Evolutionary conservation across 2,797 vertebrate genomes (phyloP).

Genomic region (Eupleurogrammus muticus): DNA sequence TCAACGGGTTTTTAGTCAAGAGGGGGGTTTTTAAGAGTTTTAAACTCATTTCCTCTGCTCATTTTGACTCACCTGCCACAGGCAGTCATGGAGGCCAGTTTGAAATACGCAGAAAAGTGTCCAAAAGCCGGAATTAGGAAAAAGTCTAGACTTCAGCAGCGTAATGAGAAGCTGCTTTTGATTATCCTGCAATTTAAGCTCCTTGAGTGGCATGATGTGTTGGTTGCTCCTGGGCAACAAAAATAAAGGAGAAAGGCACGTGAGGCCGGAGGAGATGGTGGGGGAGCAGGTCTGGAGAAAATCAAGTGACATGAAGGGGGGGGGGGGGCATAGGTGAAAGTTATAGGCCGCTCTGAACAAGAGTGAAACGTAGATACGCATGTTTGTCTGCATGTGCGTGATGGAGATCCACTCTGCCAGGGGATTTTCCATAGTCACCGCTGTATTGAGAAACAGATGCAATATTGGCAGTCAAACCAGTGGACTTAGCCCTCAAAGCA

Average conservation of each 20-base stretch:
- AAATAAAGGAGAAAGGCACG: conserved; percentile 11
- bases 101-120: conserved; percentile 29
- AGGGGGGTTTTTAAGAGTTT: conserved; percentile 12
- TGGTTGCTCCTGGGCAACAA: conserved; percentile 1
- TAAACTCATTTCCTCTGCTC: conserved; percentile 19
- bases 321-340: conserved; percentile 24
- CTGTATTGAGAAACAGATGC: conserved; percentile 88
- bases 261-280: conserved; percentile 27
- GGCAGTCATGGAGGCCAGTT: conserved; percentile 20
- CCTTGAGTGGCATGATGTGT: conserved; percentile 16
- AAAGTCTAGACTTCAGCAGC: conserved; percentile 26
- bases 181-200: conserved; percentile 31
- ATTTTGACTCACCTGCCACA: conserved; percentile 38
- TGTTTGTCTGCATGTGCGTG: conserved; percentile 42
- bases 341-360: conserved; percentile 20
- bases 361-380: conserved; percentile 10
- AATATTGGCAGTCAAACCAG: conserved; percentile 68
- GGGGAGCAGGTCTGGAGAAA: conserved; percentile 31
- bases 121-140: conserved; percentile 5
- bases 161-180: conserved; percentile 40
- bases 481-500: conserved; percentile 72
- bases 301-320: conserved; percentile 4
- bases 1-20: conserved; percentile 12
- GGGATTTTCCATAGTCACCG: conserved; percentile 85
- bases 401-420: conserved; percentile 70